Base-by-base conservation (phyloP, 2,797 vertebrate genomes). In the Enteromius argenteus region DNA sequence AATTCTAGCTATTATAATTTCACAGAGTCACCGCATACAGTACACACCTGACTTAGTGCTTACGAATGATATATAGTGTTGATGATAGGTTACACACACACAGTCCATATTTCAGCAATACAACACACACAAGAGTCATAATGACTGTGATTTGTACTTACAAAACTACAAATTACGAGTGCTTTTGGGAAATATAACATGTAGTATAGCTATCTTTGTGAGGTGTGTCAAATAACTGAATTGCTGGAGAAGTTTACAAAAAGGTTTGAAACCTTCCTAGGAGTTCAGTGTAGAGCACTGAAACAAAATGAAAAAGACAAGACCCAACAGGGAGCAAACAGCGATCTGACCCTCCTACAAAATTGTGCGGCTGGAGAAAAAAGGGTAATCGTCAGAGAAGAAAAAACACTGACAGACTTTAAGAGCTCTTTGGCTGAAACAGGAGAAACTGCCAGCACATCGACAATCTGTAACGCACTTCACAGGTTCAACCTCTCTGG, bases 381-480 rank as follows among this genome's bases (percentile, higher is more conserved):
- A 32, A 64, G 58, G 10, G 75, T 44, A 42, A 77, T 44, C 27
- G 23, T 77, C 37, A 77, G 39, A 78, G 23, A 62, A 64, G 23
- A 19, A 49, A 49, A 79, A 67, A 62, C 27, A 8, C 62, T 79
- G 77, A 67, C 44, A 79, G 77, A 32, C 42, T 30, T 67, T 79
- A 21, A 79, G 19, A 79, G 58, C 27, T 46, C 23, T 77, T 30
- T 21, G 58, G 58, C 30, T 64, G 58, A 64, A 64, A 64, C 6
- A 64, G 27, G 60, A 64, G 60, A 32, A 79, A 67, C 77, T 66
- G 76, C 27, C 19, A 35, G 46, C 11, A 79, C 42, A 44, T 66
- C 19, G n/a, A 1, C 19, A n/a, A 64, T 27, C 7, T 35, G 19
- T 35, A n/a, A 4, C n/a, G 8, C 77, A 4, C 39, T 67, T 53